These are phyloP conservation scores for Beroe ovata DNA, from an alignment of 37 sponge, comb jelly and placozoan genomes.

Conservation along the genomic window DNA sequence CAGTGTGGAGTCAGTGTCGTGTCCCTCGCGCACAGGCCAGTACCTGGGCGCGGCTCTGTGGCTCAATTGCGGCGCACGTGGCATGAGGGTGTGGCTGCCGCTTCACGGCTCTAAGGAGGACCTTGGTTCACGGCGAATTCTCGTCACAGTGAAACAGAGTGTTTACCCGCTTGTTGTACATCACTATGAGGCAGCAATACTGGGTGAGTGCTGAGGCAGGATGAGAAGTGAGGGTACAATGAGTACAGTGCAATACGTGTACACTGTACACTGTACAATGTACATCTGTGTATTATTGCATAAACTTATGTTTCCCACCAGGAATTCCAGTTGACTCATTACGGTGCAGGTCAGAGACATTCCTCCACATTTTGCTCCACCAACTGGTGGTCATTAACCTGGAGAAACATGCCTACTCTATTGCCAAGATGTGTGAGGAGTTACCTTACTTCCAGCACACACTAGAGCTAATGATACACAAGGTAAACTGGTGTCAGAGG, in stretches of 20 bases:
- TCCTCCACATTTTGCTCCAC: slow-evolving; percentile 54
- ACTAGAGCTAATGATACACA: slow-evolving; percentile 61
- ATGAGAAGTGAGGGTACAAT: no score
- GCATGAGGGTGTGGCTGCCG: slow-evolving; percentile 48
- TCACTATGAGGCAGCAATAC: slow-evolving; percentile 54
- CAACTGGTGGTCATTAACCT: slow-evolving; percentile 40
- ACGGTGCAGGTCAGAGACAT: slow-evolving; percentile 22
- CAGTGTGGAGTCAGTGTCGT: slow-evolving; percentile 45
- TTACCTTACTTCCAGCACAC: slow-evolving; percentile 64
- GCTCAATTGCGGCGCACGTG: slow-evolving; percentile 54
- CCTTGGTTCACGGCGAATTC: background rate
- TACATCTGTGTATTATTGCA: background rate
- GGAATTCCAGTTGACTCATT: slow-evolving; percentile 50
- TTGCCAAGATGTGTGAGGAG: slow-evolving; percentile 57
- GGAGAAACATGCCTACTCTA: slow-evolving; percentile 59
- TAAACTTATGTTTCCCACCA: background rate
- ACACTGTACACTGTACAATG: background rate
- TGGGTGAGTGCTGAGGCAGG: background rate
- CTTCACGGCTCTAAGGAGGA: slow-evolving; percentile 32
- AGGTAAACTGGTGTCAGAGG: no score
- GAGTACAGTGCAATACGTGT: background rate
- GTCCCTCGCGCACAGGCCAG: background rate
- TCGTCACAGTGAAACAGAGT: slow-evolving; percentile 48
- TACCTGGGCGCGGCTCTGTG: slow-evolving; percentile 60
- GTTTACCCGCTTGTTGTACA: slow-evolving; percentile 52